These are phyloP conservation scores for Troglohyphantes excavatus DNA, from an alignment of 2,888 invertebrate species.

Conservation along the genomic window DNA sequence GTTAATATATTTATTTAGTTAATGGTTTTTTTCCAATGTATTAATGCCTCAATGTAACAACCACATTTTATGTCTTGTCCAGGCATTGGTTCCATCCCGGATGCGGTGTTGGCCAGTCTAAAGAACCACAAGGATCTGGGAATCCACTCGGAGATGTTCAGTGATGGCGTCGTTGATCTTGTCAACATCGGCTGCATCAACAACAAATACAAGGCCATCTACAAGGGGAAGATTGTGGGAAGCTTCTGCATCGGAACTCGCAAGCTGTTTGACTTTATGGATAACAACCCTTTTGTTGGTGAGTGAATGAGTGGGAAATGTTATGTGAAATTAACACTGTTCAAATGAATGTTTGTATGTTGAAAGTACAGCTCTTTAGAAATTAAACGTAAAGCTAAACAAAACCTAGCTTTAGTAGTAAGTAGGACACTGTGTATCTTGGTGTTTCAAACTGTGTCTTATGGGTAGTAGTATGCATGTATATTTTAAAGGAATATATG, in stretches of 20 bases:
- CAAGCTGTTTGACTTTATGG: slow-evolving; percentile 93
- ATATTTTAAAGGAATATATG: too few relatives aligned
- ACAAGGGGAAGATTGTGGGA: slow-evolving; percentile 94
- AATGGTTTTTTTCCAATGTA: too few relatives aligned
- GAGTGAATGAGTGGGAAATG: too few relatives aligned
- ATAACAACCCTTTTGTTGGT: slow-evolving; percentile 91
- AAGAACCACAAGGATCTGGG: slow-evolving; percentile 95
- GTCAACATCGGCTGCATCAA: slow-evolving; percentile 93
- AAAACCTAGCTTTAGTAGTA: not conserved
- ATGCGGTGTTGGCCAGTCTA: slow-evolving; percentile 92
- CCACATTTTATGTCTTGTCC: too few relatives aligned
- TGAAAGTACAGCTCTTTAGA: not conserved
- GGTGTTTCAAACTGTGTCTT: too few relatives aligned
- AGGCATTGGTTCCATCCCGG: slow-evolving; percentile 98
- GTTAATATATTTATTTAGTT: too few relatives aligned
- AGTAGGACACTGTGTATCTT: too few relatives aligned
- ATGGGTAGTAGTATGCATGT: too few relatives aligned
- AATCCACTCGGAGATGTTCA: slow-evolving; percentile 98
- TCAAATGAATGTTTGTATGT: not conserved
- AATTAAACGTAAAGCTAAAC: not conserved
- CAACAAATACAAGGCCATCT: slow-evolving; percentile 91
- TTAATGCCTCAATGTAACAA: too few relatives aligned
- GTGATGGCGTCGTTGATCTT: slow-evolving; percentile 94
- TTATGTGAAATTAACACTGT: not conserved
- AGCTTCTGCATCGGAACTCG: slow-evolving; percentile 95